Evolutionary conservation across 1,140 invertebrate species (phyloP), one percentile per base, ranked within the genome.

Genomic region (Apocrypta bakeri): DNA sequence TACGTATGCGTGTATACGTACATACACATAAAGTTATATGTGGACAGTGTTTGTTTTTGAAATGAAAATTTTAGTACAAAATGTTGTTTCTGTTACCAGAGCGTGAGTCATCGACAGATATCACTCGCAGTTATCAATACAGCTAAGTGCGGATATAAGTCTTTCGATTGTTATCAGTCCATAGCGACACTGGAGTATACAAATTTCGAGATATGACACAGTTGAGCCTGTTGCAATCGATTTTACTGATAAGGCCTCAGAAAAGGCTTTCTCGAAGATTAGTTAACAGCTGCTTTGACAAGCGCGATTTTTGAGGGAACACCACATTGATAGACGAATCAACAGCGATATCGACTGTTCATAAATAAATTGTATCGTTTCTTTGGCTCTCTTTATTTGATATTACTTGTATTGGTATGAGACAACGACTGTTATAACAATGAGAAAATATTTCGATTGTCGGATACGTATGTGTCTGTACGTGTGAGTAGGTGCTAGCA

Each of bases 241-340:
- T 56, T 56, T 56, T 21, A n/a, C 48, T n/a, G 48, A 56, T 56
- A 56, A 56, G 17, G 17, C 21, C n/a, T n/a, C n/a, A n/a, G n/a
- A n/a, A n/a, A n/a, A n/a, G n/a, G n/a, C 48, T 56, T 56, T 56
- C 48, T 29, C 63, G 63, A 33, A 37, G 69, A 72, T 72, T 72
- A 37, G 37, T 72, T 29, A 29, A 21, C 33, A 71, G 31, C 69
- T 72, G 69, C 21, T n/a, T 72, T 21, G 33, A 72, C 69, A n/a
- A 31, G 21, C 29, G 33, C 31, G 24, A 14, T 72, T 72, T 72
- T 33, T 17, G 69, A 11, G 69, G 29, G n/a, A 21, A 72, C 21
- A 69, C 1, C 27, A 29, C n/a, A 33, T 56, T 56, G 29, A 72
- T n/a, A n/a, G n/a, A n/a, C n/a, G n/a, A n/a, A n/a, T n/a, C 69